Base-by-base conservation (phyloP, 2,888 invertebrate species). In the Pristionchus japonicus region DNA sequence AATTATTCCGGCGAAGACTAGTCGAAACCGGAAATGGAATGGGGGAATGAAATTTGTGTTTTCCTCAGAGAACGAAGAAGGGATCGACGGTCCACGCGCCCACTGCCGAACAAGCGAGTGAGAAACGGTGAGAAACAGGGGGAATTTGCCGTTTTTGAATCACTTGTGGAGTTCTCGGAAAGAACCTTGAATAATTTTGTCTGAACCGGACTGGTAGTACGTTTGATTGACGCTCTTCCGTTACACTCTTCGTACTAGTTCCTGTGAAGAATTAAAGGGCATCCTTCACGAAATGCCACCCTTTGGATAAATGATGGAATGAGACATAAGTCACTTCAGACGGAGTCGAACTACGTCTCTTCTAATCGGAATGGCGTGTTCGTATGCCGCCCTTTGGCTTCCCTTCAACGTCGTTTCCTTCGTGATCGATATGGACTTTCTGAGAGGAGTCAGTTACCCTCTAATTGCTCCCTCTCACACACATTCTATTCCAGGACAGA, bases 371-470 rank as follows among this genome's bases (percentile, higher is more conserved):
- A 94, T 94, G 94, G 94, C 94, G 49, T 91, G 91, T 40, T 91
- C 92, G 40, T 94, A 94, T 89, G 94, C 93, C 49, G 90, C 92
- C 37, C 92, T 94, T 27, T 94, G 94, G 94, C 90, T 94, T 9
- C 94, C 94, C 20, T 94, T 93, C 91, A 94, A 92, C n/a, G 88
- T 94, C 20, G 91, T 94, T 89, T 91, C 93, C 9, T 89, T 94
- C 67, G 88, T 94, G 23, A 90, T 94, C 86, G 94, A 94, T 88
- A 89, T 94, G 87, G 92, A 93, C 74, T 88, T 93, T 40, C 89
- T 94, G 31, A 64, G 88, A 57, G 84, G 86, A n/a, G 82, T 80
- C 17, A 61, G 61, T 64, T 31, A 13, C 34, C 37, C 61, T 13
- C 37, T 64, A 64, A 61, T 85, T 64, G 6, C n/a, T 4, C 27